These are phyloP conservation scores for Metaphire vulgaris DNA, from an alignment of 1,140 invertebrate genomes.

Conservation along the genomic window DNA sequence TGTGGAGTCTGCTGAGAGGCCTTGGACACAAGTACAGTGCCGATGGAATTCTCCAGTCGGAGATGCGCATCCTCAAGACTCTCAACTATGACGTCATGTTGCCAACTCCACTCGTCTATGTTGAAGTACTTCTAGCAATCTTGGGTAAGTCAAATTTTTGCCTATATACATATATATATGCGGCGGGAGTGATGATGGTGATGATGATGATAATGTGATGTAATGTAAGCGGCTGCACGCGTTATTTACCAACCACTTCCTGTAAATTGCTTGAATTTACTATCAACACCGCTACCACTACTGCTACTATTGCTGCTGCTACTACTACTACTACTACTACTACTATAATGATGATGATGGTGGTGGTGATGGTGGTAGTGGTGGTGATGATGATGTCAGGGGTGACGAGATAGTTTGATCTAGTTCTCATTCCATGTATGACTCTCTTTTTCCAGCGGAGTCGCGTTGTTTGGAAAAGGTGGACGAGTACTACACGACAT, in stretches of 20 bases:
- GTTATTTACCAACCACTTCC: too few relatives aligned
- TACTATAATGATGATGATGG: too few relatives aligned
- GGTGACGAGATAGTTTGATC: neutral
- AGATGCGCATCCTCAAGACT: constrained; percentile 46
- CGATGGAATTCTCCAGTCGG: constrained; percentile 47
- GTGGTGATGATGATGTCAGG: too few relatives aligned
- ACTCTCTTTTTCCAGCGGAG: neutral
- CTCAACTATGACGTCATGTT: constrained; percentile 38
- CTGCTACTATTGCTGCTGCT: too few relatives aligned
- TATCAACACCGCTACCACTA: neutral
- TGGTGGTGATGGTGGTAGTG: too few relatives aligned
- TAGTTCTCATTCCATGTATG: neutral
- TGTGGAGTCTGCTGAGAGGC: constrained; percentile 34
- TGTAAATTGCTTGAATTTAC: constrained; percentile 10
- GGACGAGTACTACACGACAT: constrained; percentile 33
- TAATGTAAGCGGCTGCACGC: too few relatives aligned
- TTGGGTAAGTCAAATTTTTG: constrained; percentile 40
- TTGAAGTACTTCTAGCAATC: constrained; percentile 44
- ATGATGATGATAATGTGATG: too few relatives aligned
- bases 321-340: too few relatives aligned
- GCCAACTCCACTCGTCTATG: constrained; percentile 36
- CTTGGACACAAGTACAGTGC: constrained; percentile 38
- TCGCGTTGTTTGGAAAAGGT: constrained; percentile 26
- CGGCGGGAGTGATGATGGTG: too few relatives aligned
- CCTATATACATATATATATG: too few relatives aligned